Percentiles rank a stretch among this genome's conserved stretches.
Evolutionary conservation across 1,140 invertebrate genomes (phyloP).

Genomic region (Pteromalus puparum): DNA sequence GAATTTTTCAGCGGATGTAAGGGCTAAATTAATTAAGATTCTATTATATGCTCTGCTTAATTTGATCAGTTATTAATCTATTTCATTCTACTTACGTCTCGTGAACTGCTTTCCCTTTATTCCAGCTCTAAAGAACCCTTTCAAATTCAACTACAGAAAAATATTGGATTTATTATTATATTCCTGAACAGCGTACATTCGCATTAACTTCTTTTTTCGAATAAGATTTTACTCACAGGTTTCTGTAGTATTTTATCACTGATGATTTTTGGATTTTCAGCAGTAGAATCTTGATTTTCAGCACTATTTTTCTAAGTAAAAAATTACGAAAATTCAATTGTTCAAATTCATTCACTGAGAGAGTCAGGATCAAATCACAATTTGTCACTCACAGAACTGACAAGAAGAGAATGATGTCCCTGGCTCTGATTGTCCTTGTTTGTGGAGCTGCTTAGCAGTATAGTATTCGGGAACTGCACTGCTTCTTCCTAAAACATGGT

Average conservation of each 20-base stretch:
- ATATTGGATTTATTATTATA: background rate
- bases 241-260: conserved; percentile 16
- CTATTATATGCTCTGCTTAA: conserved; percentile 18
- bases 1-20: conserved; percentile 19
- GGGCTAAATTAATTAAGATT: conserved; percentile 36
- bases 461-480: background rate
- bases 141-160: conserved; percentile 32
- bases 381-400: background rate
- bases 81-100: conserved; percentile 41
- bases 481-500: background rate
- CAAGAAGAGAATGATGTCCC: background rate
- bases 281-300: conserved; percentile 35
- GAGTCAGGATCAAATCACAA: background rate
- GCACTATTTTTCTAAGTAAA: conserved; percentile 53
- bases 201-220: background rate
- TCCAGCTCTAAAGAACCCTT: conserved; percentile 46
- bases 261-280: conserved; percentile 7
- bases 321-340: conserved; percentile 12
- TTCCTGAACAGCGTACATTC: background rate
- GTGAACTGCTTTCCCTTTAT: conserved; percentile 43
- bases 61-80: background rate
- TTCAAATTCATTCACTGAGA: background rate
- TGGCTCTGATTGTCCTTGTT: background rate
- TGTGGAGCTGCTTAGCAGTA: background rate
- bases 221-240: conserved; percentile 32